These are phyloP conservation scores for Papilio demoleus DNA, from an alignment of 2,888 invertebrate genomes.

Conservation along the genomic window DNA sequence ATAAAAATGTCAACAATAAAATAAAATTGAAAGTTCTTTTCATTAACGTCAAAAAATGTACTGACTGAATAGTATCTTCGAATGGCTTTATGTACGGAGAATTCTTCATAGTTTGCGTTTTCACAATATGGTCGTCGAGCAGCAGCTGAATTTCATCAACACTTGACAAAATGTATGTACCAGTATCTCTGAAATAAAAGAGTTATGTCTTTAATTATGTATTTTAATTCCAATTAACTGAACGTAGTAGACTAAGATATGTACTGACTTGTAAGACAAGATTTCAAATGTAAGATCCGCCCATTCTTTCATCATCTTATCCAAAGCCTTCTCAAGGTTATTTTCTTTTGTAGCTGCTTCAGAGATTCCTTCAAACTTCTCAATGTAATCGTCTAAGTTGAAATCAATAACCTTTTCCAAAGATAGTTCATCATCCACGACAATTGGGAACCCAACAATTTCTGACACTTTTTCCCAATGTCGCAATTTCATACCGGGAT, in stretches of 20 bases:
- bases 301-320: conserved; percentile 97
- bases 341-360: conserved; percentile 98
- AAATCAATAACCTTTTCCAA: conserved; percentile 94
- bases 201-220: background rate
- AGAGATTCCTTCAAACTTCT: conserved; percentile 95
- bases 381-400: conserved; percentile 93
- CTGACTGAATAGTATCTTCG: conserved; percentile 91
- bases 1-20: background rate
- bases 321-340: conserved; percentile 93
- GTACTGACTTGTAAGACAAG: conserved; percentile 86
- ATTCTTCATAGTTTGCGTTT: conserved; percentile 98
- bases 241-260: background rate
- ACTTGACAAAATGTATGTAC: conserved; percentile 94
- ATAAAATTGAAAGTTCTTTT: no score
- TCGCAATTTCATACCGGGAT: conserved; percentile 95
- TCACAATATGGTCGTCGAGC: conserved; percentile 97
- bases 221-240: background rate
- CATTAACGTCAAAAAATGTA: no score
- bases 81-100: conserved; percentile 98
- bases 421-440: conserved; percentile 91
- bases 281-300: conserved; percentile 89
- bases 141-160: conserved; percentile 97
- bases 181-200: conserved; percentile 87
- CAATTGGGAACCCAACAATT: conserved; percentile 96
- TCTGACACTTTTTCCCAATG: conserved; percentile 98